Conservation (phyloP, 2,113 vertebrate species). For the Neoarius graeffei region DNA sequence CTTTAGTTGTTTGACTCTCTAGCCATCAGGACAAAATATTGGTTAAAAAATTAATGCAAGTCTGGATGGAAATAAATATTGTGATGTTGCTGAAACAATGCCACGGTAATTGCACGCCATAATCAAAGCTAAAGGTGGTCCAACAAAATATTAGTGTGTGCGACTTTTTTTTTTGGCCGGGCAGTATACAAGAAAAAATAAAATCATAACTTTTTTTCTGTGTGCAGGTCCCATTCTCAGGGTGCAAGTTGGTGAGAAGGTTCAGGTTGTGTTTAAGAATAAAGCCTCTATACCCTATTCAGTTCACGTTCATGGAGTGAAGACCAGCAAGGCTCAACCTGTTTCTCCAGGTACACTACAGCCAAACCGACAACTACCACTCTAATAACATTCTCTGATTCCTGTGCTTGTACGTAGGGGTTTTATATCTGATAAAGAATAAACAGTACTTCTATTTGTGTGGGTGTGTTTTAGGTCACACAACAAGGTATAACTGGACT, state of each 20-base stretch:
- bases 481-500: conserved; percentile 83
- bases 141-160: too few relatives aligned
- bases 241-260: conserved; percentile 83
- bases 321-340: conserved; percentile 64
- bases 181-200: too few relatives aligned
- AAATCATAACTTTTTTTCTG: neutral
- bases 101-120: too few relatives aligned
- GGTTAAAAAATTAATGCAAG: too few relatives aligned
- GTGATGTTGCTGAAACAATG: too few relatives aligned
- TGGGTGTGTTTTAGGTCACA: conserved; percentile 69
- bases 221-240: conserved; percentile 83
- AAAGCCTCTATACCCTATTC: conserved; percentile 83
- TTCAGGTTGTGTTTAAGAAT: conserved; percentile 89
- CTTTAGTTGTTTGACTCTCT: too few relatives aligned
- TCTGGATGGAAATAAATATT: too few relatives aligned
- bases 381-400: neutral
- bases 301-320: conserved; percentile 81
- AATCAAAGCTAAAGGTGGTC: too few relatives aligned
- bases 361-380: neutral
- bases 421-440: neutral
- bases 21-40: too few relatives aligned
- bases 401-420: neutral
- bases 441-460: neutral
- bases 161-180: too few relatives aligned
- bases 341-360: conserved; percentile 78